A percentile compares a stretch with the other conserved stretches of the same genome.
Evolutionary conservation across 2,113 vertebrate genomes (phyloP).

Genomic region (Gymnogyps californianus): DNA sequence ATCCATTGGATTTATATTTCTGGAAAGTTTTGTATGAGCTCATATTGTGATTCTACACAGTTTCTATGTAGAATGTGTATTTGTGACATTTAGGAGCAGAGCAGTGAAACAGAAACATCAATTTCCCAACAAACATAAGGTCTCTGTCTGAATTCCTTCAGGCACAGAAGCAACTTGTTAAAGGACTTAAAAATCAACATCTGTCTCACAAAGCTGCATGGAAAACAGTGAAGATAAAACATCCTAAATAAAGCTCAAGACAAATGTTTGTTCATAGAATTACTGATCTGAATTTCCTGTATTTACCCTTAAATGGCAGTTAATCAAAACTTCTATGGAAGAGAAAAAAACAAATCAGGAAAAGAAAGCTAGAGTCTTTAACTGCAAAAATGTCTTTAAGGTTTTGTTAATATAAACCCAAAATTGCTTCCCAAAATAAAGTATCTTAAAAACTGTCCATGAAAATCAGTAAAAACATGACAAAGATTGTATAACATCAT

Average conservation of each 20-base stretch:
- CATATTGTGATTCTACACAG: neutral
- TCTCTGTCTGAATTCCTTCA: neutral
- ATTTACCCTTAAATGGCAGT: neutral
- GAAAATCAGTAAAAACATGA: neutral
- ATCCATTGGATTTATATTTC: neutral
- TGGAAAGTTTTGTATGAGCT: neutral
- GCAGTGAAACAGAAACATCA: neutral
- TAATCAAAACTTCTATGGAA: neutral
- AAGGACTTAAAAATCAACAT: neutral
- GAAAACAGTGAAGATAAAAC: neutral
- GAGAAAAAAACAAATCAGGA: accelerated
- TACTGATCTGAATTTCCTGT: neutral
- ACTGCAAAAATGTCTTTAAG: neutral
- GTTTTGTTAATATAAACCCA: neutral
- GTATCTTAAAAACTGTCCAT: neutral
- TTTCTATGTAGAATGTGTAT: neutral
- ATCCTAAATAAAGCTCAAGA: neutral
- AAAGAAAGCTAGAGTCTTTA: neutral
- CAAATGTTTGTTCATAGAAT: neutral
- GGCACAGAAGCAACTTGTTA: neutral
- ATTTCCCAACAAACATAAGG: neutral
- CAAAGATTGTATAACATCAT: neutral
- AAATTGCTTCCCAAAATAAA: neutral
- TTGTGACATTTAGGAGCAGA: neutral
- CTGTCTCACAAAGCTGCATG: neutral